Evolutionary conservation across 2,113 vertebrate genomes (phyloP).

Genomic region (Aspiorhynchus laticeps): DNA sequence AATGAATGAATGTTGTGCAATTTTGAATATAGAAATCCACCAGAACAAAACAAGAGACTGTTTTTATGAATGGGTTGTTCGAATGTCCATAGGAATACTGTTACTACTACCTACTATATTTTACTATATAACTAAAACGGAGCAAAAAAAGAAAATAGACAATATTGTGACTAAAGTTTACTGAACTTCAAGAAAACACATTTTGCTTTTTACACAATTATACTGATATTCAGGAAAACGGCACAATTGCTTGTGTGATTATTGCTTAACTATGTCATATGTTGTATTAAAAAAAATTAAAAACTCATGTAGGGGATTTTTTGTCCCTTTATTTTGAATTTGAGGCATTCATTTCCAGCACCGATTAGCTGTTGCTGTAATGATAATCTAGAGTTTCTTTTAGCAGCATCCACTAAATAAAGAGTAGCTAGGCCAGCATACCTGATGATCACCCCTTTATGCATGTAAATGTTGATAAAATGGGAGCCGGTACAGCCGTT

Average conservation of each 20-base stretch:
- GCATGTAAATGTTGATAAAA: conserved; percentile 92
- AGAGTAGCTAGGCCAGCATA: conserved; percentile 54
- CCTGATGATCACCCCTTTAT: conserved; percentile 87
- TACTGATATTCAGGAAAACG: background rate
- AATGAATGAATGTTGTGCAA: background rate
- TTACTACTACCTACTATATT: background rate
- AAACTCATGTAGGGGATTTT: background rate
- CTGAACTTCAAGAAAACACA: too few relatives aligned
- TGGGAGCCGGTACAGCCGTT: conserved; percentile 90
- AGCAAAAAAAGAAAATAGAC: background rate
- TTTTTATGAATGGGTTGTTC: background rate
- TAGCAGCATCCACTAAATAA: background rate
- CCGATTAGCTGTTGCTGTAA: too few relatives aligned
- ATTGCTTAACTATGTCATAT: background rate
- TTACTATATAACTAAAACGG: background rate
- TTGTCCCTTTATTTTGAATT: background rate
- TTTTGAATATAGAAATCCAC: too few relatives aligned
- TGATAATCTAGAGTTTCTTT: too few relatives aligned
- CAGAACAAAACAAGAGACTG: background rate
- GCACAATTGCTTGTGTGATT: background rate
- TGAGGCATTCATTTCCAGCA: background rate
- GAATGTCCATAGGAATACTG: background rate
- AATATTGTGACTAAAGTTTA: background rate
- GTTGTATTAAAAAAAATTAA: background rate
- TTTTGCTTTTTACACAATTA: too few relatives aligned